phyloP scores from a whole-genome alignment of 1,140 invertebrate genomes.

The Papilio polyxenes region DNA sequence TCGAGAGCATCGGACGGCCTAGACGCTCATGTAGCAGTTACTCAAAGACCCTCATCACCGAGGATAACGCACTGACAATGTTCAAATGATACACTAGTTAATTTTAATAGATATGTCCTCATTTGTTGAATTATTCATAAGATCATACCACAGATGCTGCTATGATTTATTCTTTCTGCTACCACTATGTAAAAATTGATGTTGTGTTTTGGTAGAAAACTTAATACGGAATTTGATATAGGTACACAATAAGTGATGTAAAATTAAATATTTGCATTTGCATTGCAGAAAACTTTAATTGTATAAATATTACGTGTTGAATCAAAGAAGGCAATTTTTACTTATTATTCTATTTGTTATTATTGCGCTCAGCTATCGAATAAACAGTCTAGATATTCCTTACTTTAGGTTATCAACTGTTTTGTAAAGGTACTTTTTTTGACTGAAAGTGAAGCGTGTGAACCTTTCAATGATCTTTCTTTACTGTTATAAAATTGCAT shows the following conservation, averaged over 20 bases:
- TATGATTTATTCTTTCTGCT: background rate
- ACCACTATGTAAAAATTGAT: background rate
- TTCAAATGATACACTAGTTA: background rate
- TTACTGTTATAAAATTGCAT: background rate
- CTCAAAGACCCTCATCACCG: slow-evolving; percentile 72
- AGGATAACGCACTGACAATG: slow-evolving; percentile 49
- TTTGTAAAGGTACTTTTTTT: background rate
- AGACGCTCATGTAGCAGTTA: slow-evolving; percentile 86
- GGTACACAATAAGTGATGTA: too few relatives aligned
- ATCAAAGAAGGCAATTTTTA: too few relatives aligned
- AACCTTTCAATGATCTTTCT: background rate
- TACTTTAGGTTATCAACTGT: background rate
- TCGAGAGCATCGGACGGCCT: slow-evolving; percentile 87
- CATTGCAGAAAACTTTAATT: too few relatives aligned
- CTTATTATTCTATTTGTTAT: too few relatives aligned
- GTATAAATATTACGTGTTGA: too few relatives aligned
- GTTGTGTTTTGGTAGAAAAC: too few relatives aligned
- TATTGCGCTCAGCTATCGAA: too few relatives aligned
- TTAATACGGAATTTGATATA: too few relatives aligned
- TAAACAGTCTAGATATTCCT: too few relatives aligned
- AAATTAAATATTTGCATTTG: too few relatives aligned
- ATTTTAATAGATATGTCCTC: background rate
- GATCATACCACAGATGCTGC: too few relatives aligned
- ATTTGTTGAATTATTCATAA: background rate
- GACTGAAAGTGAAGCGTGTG: background rate